phyloP scores from a whole-genome alignment of 1,140 invertebrate genomes.

The Portunus trituberculatus region DNA sequence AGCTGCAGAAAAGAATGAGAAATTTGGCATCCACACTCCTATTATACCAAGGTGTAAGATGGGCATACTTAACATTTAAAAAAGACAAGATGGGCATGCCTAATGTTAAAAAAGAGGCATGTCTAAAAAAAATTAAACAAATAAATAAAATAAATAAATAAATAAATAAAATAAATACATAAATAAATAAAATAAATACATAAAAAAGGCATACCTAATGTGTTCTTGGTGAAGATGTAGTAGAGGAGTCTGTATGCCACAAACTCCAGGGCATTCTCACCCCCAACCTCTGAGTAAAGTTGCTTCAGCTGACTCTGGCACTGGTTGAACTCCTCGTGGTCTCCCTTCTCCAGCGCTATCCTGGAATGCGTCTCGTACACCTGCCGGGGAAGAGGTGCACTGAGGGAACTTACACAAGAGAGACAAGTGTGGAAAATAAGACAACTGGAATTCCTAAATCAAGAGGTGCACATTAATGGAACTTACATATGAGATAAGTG shows the following conservation, averaged over 20 bases:
- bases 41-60: too few species aligned
- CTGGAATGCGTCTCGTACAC: slow-evolving; percentile 99
- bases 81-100: too few species aligned
- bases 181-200: not conserved
- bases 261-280: slow-evolving; percentile 91
- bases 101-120: slow-evolving; percentile 84
- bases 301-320: slow-evolving; percentile 98
- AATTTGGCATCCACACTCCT: too few species aligned
- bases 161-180: slow-evolving; percentile 59
- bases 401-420: too few species aligned
- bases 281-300: slow-evolving; percentile 90
- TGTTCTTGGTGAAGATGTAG: slow-evolving; percentile 98
- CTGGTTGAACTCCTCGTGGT: slow-evolving; percentile 99
- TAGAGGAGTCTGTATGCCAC: slow-evolving; percentile 97
- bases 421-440: not conserved
- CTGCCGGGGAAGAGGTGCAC: slow-evolving; percentile 42
- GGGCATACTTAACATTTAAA: too few species aligned
- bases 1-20: too few species aligned
- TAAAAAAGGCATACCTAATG: slow-evolving; percentile 87
- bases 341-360: slow-evolving; percentile 97
- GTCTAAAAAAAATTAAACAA: not conserved
- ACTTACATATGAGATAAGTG: too few species aligned
- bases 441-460: not conserved
- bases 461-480: too few species aligned
- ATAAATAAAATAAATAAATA: slow-evolving; percentile 52